These are phyloP conservation scores for Byasa hedistus DNA, from an alignment of 2,888 invertebrate species.

Conservation along the genomic window DNA sequence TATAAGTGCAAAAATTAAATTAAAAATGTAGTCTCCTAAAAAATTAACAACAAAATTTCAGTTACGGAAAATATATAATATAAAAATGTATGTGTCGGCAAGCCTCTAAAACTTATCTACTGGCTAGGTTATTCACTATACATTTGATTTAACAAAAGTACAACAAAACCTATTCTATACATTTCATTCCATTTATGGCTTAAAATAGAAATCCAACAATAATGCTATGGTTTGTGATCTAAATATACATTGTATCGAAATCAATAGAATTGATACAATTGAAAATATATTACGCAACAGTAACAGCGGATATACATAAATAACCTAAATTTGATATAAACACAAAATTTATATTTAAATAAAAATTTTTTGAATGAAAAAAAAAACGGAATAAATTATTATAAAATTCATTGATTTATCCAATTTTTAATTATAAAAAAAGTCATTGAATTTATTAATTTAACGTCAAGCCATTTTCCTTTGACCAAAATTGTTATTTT, in stretches of 20 bases:
- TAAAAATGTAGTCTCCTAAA: background rate
- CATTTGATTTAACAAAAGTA: background rate
- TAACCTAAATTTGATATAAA: background rate
- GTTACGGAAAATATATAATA: background rate
- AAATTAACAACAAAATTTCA: background rate
- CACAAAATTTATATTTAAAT: no score
- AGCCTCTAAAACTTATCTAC: background rate
- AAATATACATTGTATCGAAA: conserved; percentile 19
- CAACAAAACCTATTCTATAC: conserved; percentile 15
- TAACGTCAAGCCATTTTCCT: no score
- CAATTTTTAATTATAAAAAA: no score
- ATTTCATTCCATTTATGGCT: background rate
- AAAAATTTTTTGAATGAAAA: no score
- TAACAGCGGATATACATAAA: background rate
- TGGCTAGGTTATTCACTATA: conserved; percentile 6
- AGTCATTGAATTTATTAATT: no score
- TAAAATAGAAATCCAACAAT: conserved; percentile 18
- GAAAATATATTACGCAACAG: background rate
- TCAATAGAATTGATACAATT: conserved; percentile 22
- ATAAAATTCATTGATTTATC: no score
- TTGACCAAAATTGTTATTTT: no score
- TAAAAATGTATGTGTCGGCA: background rate
- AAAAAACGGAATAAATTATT: no score
- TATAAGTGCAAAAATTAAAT: no score
- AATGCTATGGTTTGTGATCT: conserved; percentile 16